Evolutionary conservation across 2,113 vertebrate genomes (phyloP).

Genomic region (Neomonachus schauinslandi): DNA sequence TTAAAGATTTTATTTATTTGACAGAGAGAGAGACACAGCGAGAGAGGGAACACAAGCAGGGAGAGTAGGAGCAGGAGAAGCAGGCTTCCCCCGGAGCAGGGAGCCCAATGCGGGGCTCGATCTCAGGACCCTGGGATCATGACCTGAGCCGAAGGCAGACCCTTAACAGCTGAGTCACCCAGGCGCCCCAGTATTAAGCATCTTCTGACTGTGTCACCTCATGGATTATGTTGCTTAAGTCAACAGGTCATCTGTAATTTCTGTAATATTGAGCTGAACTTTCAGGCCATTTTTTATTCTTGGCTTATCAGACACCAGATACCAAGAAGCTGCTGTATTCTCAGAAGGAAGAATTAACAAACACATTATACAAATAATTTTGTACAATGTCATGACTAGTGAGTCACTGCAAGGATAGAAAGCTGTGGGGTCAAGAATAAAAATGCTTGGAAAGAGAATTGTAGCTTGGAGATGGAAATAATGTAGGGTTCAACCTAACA

Average conservation of each 20-base stretch:
- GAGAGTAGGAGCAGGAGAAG: too few relatives aligned
- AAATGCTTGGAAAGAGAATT: slow-evolving; percentile 32
- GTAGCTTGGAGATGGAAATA: not conserved
- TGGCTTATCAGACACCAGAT: not conserved
- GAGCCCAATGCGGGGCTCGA: too few relatives aligned
- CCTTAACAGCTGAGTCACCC: too few relatives aligned
- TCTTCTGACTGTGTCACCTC: not conserved
- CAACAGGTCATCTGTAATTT: not conserved
- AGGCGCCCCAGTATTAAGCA: not conserved
- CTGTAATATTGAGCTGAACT: not conserved
- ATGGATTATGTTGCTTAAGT: not conserved
- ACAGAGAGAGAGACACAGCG: too few relatives aligned
- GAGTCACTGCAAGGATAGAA: not conserved
- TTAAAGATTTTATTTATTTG: too few relatives aligned
- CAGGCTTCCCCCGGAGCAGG: too few relatives aligned
- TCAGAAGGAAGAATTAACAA: slow-evolving; percentile 50
- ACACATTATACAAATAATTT: not conserved
- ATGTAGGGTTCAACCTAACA: not conserved
- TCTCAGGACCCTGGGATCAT: too few relatives aligned
- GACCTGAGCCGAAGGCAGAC: too few relatives aligned
- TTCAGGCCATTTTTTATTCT: not conserved
- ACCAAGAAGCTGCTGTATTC: slow-evolving; percentile 33
- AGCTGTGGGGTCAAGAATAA: not conserved
- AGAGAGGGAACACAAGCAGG: too few relatives aligned
- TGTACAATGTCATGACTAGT: not conserved